Conservation (phyloP, 2,113 vertebrate genomes). For the Sander lucioperca region DNA sequence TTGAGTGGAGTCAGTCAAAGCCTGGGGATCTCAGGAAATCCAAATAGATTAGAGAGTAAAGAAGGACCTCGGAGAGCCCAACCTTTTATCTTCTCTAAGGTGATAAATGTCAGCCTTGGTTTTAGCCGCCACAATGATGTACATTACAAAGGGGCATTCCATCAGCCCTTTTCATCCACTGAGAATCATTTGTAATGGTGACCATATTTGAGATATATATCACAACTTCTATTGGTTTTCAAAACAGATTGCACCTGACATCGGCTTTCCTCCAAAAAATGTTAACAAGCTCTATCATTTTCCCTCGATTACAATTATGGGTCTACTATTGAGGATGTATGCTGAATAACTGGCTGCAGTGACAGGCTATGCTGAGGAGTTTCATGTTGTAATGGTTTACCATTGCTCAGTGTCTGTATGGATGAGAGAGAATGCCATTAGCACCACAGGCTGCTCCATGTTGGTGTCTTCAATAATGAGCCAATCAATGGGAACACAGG, state of each 20-base stretch:
- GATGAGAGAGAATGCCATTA: constrained; percentile 72
- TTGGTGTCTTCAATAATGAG: constrained; percentile 69
- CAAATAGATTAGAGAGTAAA: constrained; percentile 66
- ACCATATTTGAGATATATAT: constrained; percentile 41
- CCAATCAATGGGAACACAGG: constrained; percentile 63
- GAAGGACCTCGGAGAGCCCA: constrained; percentile 45
- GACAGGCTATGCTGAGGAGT: constrained; percentile 61
- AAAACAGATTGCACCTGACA: constrained; percentile 34
- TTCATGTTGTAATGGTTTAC: constrained; percentile 63
- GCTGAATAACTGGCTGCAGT: constrained; percentile 28
- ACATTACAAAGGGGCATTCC: constrained; percentile 39
- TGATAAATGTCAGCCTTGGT: constrained; percentile 70
- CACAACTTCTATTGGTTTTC: constrained; percentile 19
- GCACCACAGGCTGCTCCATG: constrained; percentile 60
- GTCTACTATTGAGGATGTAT: constrained; percentile 60
- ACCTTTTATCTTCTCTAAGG: constrained; percentile 46
- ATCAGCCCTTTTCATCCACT: constrained; percentile 31
- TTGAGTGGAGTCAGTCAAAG: constrained; percentile 64
- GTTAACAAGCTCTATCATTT: constrained; percentile 55
- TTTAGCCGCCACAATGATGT: constrained; percentile 54
- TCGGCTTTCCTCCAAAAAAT: constrained; percentile 7
- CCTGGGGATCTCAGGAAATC: constrained; percentile 66
- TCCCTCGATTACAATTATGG: constrained; percentile 45
- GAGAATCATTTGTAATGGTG: constrained; percentile 24
- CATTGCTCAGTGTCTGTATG: constrained; percentile 69